A percentile compares a stretch with the other conserved stretches of the same genome.
Conservation (phyloP, 2,797 vertebrate species). For the Tinamus major region DNA sequence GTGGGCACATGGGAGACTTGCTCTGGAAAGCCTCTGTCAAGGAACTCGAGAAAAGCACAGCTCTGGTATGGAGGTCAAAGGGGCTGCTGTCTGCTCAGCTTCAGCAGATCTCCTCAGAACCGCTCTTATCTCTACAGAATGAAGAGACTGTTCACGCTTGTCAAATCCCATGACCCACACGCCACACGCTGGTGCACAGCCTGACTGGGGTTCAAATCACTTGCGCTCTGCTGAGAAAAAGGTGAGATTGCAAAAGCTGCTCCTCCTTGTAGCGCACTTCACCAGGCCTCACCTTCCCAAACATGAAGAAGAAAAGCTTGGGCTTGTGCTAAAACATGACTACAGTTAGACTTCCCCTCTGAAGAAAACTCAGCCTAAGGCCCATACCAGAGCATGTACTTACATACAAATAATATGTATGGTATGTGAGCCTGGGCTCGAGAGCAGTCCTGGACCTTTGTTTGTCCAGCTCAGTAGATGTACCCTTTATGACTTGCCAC, state of each 20-base stretch:
- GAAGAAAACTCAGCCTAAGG: slow-evolving; percentile 56
- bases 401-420: slow-evolving; percentile 47
- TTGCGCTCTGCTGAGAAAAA: background rate
- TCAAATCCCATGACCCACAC: background rate
- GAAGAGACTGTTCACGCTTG: background rate
- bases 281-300: too few relatives aligned
- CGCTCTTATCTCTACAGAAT: background rate
- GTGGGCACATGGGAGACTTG: background rate
- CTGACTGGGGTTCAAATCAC: background rate
- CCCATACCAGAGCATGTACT: slow-evolving; percentile 54
- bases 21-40: background rate
- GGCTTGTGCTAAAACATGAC: background rate
- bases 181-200: background rate
- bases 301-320: background rate
- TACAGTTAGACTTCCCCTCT: background rate
- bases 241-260: background rate
- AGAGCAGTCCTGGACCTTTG: slow-evolving; percentile 18
- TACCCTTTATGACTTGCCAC: slow-evolving; percentile 32
- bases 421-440: slow-evolving; percentile 53
- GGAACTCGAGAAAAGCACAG: background rate
- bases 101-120: background rate
- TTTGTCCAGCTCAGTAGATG: slow-evolving; percentile 2
- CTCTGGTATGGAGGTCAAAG: background rate
- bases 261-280: background rate
- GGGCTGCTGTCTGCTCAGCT: background rate